phyloP scores from a whole-genome alignment of 1,140 invertebrate species.

The Brachionus plicatilis region DNA sequence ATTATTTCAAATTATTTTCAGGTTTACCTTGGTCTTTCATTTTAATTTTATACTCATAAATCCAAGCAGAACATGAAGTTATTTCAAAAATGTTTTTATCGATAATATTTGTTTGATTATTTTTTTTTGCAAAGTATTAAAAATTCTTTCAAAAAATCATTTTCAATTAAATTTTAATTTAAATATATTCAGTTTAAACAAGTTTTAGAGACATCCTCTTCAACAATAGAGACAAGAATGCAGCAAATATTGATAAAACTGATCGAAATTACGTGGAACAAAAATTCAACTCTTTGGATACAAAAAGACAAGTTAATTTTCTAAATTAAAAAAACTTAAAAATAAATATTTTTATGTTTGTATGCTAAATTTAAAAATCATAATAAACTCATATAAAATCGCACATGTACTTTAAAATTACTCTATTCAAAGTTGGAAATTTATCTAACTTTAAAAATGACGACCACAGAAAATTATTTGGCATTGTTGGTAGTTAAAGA shows the following conservation, averaged over 20 bases:
- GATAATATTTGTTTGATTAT: too few relatives aligned
- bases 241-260: neutral
- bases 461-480: neutral
- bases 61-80: too few relatives aligned
- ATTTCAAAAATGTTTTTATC: too few relatives aligned
- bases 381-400: neutral
- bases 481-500: conserved; percentile 21
- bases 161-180: too few relatives aligned
- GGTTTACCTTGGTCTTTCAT: too few relatives aligned
- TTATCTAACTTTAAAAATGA: neutral
- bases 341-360: neutral
- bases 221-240: too few relatives aligned
- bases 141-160: too few relatives aligned
- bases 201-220: too few relatives aligned
- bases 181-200: too few relatives aligned
- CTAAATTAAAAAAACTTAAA: neutral
- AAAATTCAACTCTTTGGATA: neutral
- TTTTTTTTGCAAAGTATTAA: too few relatives aligned
- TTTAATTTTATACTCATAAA: too few relatives aligned
- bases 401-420: neutral
- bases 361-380: neutral
- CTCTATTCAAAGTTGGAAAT: neutral
- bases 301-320: neutral
- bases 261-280: neutral
- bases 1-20: too few relatives aligned